Evolutionary conservation across 2,888 invertebrate species (phyloP), one percentile per base, ranked within the genome.

Genomic region (Xanthorhoe spadicearia): DNA sequence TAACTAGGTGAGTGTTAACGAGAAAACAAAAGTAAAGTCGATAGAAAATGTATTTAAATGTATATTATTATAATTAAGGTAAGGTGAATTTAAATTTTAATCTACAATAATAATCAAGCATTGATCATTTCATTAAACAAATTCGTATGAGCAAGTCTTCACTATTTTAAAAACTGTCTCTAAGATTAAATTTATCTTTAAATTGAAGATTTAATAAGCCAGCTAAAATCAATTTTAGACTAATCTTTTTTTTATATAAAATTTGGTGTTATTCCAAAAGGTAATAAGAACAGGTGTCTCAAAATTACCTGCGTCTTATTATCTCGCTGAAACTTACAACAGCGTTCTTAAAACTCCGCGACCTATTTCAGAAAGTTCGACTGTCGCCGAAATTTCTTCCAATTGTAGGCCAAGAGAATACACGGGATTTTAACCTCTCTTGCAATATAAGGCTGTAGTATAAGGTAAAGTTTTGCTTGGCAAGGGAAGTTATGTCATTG

Each of bases 301-400:
- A 46, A 28, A 51, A 43, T 48, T 38, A 38, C 61, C 48, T 50
- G 48, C 46, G 32, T 55, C 53, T 48, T 58, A 59, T 51, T 55
- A 66, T 54, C 46, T 63, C 59, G 17, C 38, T 10, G 17, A 59
- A 60, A 64, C 65, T 49, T 62, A 28, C 35, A 53, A 52, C 23
- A 62, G 64, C 63, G 64, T 77, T 81, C 81, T 79, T 76, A 73
- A 78, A 78, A 68, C 76, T 73, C 73, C 68, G 75, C 84, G 87
- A 87, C 86, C 88, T 77, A 86, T 84, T 86, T 88, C 82, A 68
- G 59, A 80, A 85, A 85, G 72, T 85, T 82, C 74, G 76, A 67
- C 75, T 77, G 78, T 80, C 75, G 70, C 78, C 76, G 76, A 82
- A 81, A 83, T 76, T 79, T 83, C 83, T 84, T 83, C 75, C 79